phyloP scores from a whole-genome alignment of 2,797 vertebrate genomes.

The Fistularia commersonii region DNA sequence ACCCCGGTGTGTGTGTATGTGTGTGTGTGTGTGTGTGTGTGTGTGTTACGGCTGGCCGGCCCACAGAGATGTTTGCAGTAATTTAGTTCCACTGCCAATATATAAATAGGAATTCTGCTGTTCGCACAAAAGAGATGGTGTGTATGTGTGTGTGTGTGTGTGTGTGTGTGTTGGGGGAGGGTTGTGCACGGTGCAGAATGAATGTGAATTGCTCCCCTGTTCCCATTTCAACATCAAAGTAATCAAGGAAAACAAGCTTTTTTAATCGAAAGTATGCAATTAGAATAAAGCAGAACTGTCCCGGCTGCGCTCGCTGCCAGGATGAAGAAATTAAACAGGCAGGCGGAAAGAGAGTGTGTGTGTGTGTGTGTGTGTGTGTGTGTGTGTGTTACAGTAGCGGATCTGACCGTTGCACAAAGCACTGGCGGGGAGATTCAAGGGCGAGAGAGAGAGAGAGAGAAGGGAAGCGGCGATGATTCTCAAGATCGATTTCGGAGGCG shows the following conservation, averaged over 20 bases:
- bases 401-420: constrained; percentile 7
- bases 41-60: constrained; percentile 74
- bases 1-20: too few relatives aligned
- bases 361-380: background rate
- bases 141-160: too few relatives aligned
- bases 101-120: constrained; percentile 81
- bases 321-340: constrained; percentile 63
- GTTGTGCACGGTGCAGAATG: constrained; percentile 65
- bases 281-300: constrained; percentile 79
- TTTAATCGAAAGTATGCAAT: constrained; percentile 82
- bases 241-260: constrained; percentile 85
- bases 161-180: constrained; percentile 26
- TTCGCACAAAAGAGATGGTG: constrained; percentile 72
- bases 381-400: background rate
- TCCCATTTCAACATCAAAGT: constrained; percentile 82
- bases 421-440: background rate
- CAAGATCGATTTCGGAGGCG: too few relatives aligned
- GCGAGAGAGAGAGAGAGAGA: background rate
- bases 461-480: background rate
- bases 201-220: constrained; percentile 79
- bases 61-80: constrained; percentile 78
- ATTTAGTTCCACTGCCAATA: constrained; percentile 81
- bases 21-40: too few relatives aligned
- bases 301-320: constrained; percentile 59
- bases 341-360: constrained; percentile 47